Conservation (phyloP, 2,888 invertebrate genomes). For the Ornithoptera priamus region DNA sequence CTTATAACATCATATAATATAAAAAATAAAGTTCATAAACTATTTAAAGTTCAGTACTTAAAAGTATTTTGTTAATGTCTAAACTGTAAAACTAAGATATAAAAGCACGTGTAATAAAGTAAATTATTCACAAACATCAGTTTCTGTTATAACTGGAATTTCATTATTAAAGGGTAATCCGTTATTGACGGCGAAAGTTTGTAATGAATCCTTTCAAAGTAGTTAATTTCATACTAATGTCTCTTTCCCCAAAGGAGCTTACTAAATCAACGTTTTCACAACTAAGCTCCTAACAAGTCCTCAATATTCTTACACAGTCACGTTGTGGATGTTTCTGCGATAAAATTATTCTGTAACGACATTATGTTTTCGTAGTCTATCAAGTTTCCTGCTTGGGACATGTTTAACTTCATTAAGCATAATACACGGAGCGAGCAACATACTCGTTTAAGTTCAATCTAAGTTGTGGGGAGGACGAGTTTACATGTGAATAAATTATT, state of each 20-base stretch:
- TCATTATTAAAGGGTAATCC: slow-evolving; percentile 20
- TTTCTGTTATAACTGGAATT: slow-evolving; percentile 3
- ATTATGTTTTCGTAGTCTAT: slow-evolving; percentile 54
- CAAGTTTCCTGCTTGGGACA: slow-evolving; percentile 64
- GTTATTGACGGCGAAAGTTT: slow-evolving; percentile 24
- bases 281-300: slow-evolving; percentile 38
- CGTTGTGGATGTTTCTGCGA: slow-evolving; percentile 27
- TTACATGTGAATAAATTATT: slow-evolving; percentile 79
- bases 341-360: slow-evolving; percentile 33
- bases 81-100: neutral
- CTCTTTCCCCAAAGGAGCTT: slow-evolving; percentile 23
- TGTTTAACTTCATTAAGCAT: slow-evolving; percentile 79
- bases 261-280: slow-evolving; percentile 38
- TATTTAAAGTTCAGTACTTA: neutral
- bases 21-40: no score
- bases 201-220: slow-evolving; percentile 28
- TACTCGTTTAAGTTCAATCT: slow-evolving; percentile 80
- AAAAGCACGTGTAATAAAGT: neutral
- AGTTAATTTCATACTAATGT: slow-evolving; percentile 30
- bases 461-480: slow-evolving; percentile 71
- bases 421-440: slow-evolving; percentile 68
- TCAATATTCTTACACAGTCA: slow-evolving; percentile 43
- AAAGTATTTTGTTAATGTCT: neutral
- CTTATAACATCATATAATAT: no score
- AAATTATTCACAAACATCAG: neutral